Base-by-base conservation (phyloP, 2,888 invertebrate species). In the Oxytorus armatus region DNA sequence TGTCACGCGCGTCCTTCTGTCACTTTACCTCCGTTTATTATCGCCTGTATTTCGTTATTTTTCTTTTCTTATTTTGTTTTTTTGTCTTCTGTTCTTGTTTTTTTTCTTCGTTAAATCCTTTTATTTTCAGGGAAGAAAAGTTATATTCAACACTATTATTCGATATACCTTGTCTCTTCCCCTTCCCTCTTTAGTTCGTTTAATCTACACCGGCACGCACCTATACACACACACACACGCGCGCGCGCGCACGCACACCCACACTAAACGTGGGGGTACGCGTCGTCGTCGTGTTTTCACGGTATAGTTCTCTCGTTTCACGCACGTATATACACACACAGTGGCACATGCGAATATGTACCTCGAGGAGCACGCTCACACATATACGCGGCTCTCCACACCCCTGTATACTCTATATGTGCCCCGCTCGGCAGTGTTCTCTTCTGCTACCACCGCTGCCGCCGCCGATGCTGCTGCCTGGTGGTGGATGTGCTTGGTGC, bases 1-100 rank as follows among this genome's bases (percentile, higher is more conserved):
- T 94, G 87, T 87, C 89, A 85, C 86, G 81, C 84, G 84, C 83
- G 86, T 84, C 85, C 84, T 83, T 86, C 86, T 84, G 86, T 87
- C 87, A 86, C 85, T 86, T 88, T 85, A 83, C 84, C 85, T 83
- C 86, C 85, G 85, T 84, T 84, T 57, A 72, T 47, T 18, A 74
- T 66, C 57, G 53, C 42, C 68, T 53, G 39, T 14, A 29, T 51
- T 33, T n/a, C 1, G 11, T n/a, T 42, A n/a, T n/a, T n/a, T n/a
- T 42, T n/a, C 2, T 44, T 44, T 33, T 36, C 33, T 44, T 44
- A 18, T 25, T 11, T 18, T 42, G 1, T 33, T 70, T 57, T 57
- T 57, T 14, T 63, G 14, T 51, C 33, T 42, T n/a, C 2, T 44
- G 29, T 33, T 36, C 33, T 44, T 44, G 21, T 25, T 11, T 18